Base-by-base conservation (phyloP, 2,888 invertebrate genomes). In the Aradus depressus region DNA sequence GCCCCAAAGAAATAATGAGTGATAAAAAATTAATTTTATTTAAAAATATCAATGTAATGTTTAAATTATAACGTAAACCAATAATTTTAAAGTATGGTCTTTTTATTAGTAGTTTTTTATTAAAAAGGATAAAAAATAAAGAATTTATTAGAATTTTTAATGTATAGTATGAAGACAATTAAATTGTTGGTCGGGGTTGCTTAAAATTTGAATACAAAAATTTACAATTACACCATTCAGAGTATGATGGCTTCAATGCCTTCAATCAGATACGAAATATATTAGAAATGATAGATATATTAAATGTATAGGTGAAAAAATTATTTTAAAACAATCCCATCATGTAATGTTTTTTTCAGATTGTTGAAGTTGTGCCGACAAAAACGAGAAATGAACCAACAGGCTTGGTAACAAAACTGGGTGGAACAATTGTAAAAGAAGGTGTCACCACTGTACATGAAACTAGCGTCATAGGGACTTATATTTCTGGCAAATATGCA, bases 381-480 rank as follows among this genome's bases (percentile, higher is more conserved):
- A 67, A 59, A 51, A 38, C 55, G 3, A 41, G 53, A n/a, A 53
- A 49, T 22, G 67, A 65, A 50, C 62, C 72, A 2, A 58, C 58
- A 12, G 88, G 88, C 4, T 70, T 89, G 50, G 85, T 90, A 0
- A 86, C 88, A 4, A 86, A 83, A 62, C 73, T 89, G 45, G 87
- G 86, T 37, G 90, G 88, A 19, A 88, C 85, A 4, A 77, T 85
- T 51, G 80, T 88, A 3, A 82, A 81, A 64, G 85, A 86, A 62
- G 88, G 88, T 2, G 69, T 81, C 2, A 88, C 88, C 4, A 88
- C 88, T 0, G 78, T 89, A 4, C 85, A 86, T 64, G 88, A 89
- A 69, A 88, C 89, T 1, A 85, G 84, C 65, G 87, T 90, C n/a
- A 83, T 89, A 85, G 61, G 90, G 22, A 88, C 90, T 3, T 85